Percentiles rank a stretch among this genome's conserved stretches.
Conservation (phyloP, 2,797 vertebrate species). For the Leptoclinus maculatus region DNA sequence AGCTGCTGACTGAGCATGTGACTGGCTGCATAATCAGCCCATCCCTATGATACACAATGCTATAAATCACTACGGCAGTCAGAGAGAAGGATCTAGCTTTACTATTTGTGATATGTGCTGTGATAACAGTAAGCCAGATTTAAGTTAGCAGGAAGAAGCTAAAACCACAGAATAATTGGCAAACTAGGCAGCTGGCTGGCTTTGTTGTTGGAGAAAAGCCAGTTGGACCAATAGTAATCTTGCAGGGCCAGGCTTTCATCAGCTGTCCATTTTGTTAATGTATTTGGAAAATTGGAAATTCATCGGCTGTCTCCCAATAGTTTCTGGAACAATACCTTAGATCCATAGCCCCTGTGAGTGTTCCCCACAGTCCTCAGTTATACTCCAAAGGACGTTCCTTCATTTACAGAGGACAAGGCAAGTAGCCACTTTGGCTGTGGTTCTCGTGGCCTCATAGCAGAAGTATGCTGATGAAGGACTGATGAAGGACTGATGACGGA, state of each 20-base stretch:
- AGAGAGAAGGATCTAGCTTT: conserved; percentile 22
- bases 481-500: conserved; percentile 65
- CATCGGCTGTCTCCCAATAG: conserved; percentile 47
- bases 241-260: conserved; percentile 62
- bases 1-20: conserved; percentile 69
- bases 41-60: conserved; percentile 35
- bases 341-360: conserved; percentile 34
- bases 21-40: conserved; percentile 44
- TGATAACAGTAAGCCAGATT: conserved; percentile 36
- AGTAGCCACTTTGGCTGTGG: conserved; percentile 52
- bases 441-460: conserved; percentile 38
- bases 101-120: conserved; percentile 38
- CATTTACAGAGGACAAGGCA: conserved; percentile 44
- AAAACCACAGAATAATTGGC: conserved; percentile 40
- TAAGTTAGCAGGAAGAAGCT: conserved; percentile 40
- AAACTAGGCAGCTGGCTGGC: conserved; percentile 38
- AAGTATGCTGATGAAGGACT: conserved; percentile 52
- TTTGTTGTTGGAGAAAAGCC: conserved; percentile 40
- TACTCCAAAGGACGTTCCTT: conserved; percentile 41
- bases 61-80: conserved; percentile 45
- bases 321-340: conserved; percentile 49
- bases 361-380: conserved; percentile 28
- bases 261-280: conserved; percentile 63
- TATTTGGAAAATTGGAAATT: conserved; percentile 56
- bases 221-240: conserved; percentile 50